Base-by-base conservation (phyloP, 2,888 invertebrate genomes). In the Drosophila eohydei region DNA sequence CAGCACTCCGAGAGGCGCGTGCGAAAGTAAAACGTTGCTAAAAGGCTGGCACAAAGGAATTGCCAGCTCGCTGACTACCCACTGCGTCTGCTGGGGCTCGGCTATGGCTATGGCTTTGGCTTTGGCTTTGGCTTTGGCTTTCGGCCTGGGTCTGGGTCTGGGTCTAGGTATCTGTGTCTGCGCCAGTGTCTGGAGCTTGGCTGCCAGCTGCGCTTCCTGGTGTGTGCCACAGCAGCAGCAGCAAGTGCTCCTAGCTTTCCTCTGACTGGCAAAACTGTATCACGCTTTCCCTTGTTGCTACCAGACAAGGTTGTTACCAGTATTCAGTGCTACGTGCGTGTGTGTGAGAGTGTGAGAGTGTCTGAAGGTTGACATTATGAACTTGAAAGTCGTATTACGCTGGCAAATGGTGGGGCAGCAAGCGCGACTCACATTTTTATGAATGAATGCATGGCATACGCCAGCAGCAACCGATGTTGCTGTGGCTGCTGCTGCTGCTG, bases 341-440 rank as follows among this genome's bases (percentile, higher is more conserved):
- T 67, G 68, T 58, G 67, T 68, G 61, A 57, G 30, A 44, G 66
- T 80, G 41, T 69, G 61, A 52, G 40, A 65, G 78, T 79, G 83
- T 81, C 74, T 82, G 90, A 87, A 90, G 90, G 91, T 91, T 91
- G 91, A 91, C 91, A 90, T 91, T 91, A 88, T 91, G 91, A 91
- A 91, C 91, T 91, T 91, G 91, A 91, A 91, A 91, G 88, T 83
- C 81, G 87, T 85, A 80, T 75, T 78, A 75, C 78, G 50, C 67
- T 58, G 59, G 44, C 55, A 44, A 34, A 32, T 30, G 52, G 26
- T 26, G 44, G 14, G n/a, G 26, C 26, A 40, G 36, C 14, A 8
- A 32, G 54, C 56, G 56, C 32, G 40, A 38, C 57, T 38, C 50
- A 82, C 80, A 84, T 78, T 87, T 83, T 88, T 88, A 88, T 82